Base-by-base conservation (phyloP, 2,113 vertebrate genomes). In the Crotalus helleri region DNA sequence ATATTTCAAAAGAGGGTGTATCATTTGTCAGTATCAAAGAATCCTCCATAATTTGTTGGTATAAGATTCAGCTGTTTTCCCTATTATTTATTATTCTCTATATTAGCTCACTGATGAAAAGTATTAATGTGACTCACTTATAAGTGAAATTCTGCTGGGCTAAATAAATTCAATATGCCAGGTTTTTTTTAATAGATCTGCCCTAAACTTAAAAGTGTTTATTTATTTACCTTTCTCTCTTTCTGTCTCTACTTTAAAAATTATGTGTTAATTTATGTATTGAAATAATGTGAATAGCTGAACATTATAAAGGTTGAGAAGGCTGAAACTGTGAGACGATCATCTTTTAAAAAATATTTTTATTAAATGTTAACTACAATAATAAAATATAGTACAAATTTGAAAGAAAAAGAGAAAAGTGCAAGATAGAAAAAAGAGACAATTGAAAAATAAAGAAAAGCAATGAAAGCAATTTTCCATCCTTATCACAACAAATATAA, bases 151-250 rank as follows among this genome's bases (percentile, higher is more conserved):
- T 91, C 64, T 90, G 39, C 21, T 92, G 26, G 23, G 91, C 92
- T 93, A 74, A 49, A 58, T 94, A 94, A 92, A 95, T 92, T 92
- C 55, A 54, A 1, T 94, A 51, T 93, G 44, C 0, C 64, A 88
- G 59, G 44, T 44, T 53, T 93, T 94, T 93, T 46, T 53, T 94
- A 90, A 85, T 57, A 39, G 33, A 92, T 11, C 74, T 53, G 57
- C 81, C 39, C 29, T 88, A 46, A 85, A 92, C 74, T 9, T 11
- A 26, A 81, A 17, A 6, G 44, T 4, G 81, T 92, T 92, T 69
- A 7, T 69, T 92, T 15, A 57, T 69, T 92, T 92, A 46, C 46
- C 23, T 87, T 13, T 69, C 21, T 24, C 19, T 57, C 24, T 81
- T 5, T 74, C n/a, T 8, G 7, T 85, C 26, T 44, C 19, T 51